Base-by-base conservation (phyloP, 2,113 vertebrate genomes). In the Indicator indicator region DNA sequence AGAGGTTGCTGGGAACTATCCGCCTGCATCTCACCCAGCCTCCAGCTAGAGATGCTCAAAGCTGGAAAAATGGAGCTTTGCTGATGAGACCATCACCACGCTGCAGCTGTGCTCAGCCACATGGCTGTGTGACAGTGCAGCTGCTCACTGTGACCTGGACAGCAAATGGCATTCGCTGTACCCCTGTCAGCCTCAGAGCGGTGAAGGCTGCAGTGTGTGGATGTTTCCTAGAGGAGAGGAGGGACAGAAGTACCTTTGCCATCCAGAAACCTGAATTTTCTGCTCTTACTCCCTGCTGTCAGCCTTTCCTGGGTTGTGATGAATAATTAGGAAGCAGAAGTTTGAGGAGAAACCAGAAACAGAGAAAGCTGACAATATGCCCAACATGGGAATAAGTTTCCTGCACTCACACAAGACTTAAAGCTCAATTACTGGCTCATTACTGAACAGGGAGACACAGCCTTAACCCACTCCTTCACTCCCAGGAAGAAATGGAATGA, bases 151-250 rank as follows among this genome's bases (percentile, higher is more conserved):
- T 20, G 46, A 36, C 54, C 54, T 3, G 54, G 38, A n/a, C 64
- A 86, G 71, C 62, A 72, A 59, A 38, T 20, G 36, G 11, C 74
- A 68, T 36, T 12, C 5, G 1, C 68, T 27, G 77, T 19, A 33
- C 8, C 32, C 27, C 12, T 11, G 7, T 11, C 87, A 74, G 28
- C 33, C 48, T 32, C 36, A 18, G 16, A 78, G 32, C 59, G 58
- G 8, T 1, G 30, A 71, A 56, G n/a, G 36, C 56, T 77, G 87
- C 23, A 81, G 60, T 0, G 0, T 7, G 10, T 4, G 58, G 11
- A 10, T 32, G 15, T 64, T 6, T 58, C 33, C 32, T 69, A n/a
- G 58, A 54, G 19, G 6, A 58, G 9, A 30, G n/a, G 20, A 27
- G 16, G 9, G 44, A 33, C 10, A 46, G 38, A 72, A 46, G 10